Percentiles rank a stretch among this genome's conserved stretches.
These are phyloP conservation scores for Mola mola DNA, from an alignment of 2,113 vertebrate genomes.

Conservation along the genomic window DNA sequence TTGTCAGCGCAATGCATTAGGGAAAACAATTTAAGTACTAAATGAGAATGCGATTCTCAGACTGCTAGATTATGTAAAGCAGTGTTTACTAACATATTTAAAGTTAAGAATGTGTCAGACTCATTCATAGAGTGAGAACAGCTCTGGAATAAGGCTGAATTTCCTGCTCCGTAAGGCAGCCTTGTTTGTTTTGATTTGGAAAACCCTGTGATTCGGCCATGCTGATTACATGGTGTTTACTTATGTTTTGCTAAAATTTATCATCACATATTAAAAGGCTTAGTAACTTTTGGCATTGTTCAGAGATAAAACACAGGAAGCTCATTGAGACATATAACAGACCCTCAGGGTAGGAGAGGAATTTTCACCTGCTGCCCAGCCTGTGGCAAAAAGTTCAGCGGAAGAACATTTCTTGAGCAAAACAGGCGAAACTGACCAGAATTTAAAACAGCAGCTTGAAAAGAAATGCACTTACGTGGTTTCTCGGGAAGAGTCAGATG, in stretches of 20 bases:
- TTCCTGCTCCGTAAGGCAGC: neutral
- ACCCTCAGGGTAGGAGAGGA: constrained; percentile 15
- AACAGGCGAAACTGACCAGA: too few species aligned
- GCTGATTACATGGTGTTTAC: neutral
- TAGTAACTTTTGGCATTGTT: constrained; percentile 2
- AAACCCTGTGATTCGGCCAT: neutral
- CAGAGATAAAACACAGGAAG: constrained; percentile 19
- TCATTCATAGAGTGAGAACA: neutral
- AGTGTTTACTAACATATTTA: too few species aligned
- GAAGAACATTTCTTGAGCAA: too few species aligned
- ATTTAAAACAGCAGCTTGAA: neutral
- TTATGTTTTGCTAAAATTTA: neutral
- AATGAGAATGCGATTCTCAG: too few species aligned
- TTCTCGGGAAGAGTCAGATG: too few species aligned
- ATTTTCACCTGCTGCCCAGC: too few species aligned
- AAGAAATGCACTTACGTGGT: too few species aligned
- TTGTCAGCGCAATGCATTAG: too few species aligned
- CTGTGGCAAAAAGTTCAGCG: too few species aligned
- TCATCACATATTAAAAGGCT: constrained; percentile 3
- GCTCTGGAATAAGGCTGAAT: neutral
- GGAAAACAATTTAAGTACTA: too few species aligned
- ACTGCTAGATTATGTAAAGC: too few species aligned
- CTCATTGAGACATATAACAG: constrained; percentile 30
- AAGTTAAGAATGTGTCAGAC: too few species aligned
- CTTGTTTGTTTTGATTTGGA: neutral